phyloP scores from a whole-genome alignment of 2,888 invertebrate species.

The Silvanus unidentatus region DNA sequence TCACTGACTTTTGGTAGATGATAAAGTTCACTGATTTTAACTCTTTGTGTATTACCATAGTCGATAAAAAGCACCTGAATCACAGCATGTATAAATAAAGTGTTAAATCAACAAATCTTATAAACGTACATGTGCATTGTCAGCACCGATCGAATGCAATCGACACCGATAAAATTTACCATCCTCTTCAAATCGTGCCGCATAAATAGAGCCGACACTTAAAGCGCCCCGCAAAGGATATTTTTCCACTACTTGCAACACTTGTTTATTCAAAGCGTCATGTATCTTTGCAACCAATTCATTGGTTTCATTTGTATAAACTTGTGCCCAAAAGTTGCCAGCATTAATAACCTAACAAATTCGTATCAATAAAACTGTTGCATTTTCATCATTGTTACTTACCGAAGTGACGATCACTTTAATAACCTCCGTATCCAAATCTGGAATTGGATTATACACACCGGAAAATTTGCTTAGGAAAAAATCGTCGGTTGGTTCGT shows the following conservation, averaged over 20 bases:
- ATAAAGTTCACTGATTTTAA: slow-evolving; percentile 48
- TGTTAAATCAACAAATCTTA: no score
- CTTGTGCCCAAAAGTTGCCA: slow-evolving; percentile 64
- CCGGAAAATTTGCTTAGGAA: no score
- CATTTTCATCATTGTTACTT: slow-evolving; percentile 8
- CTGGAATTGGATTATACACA: slow-evolving; percentile 30
- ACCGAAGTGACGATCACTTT: slow-evolving; percentile 29
- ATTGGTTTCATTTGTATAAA: slow-evolving; percentile 46
- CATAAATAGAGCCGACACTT: slow-evolving; percentile 50
- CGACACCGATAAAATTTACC: slow-evolving; percentile 54
- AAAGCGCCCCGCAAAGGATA: not conserved
- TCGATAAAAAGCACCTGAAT: slow-evolving; percentile 72
- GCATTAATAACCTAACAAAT: slow-evolving; percentile 53
- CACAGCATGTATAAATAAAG: slow-evolving; percentile 11
- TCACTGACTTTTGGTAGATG: slow-evolving; percentile 34
- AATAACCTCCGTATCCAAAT: slow-evolving; percentile 28
- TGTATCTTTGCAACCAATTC: slow-evolving; percentile 37
- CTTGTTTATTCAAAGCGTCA: slow-evolving; percentile 39
- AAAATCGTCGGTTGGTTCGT: not conserved
- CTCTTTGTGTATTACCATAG: slow-evolving; percentile 59
- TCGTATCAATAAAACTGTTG: not conserved
- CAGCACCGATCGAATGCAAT: slow-evolving; percentile 34
- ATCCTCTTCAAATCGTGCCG: slow-evolving; percentile 53
- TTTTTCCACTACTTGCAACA: slow-evolving; percentile 30
- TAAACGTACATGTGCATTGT: slow-evolving; percentile 17